A percentile compares a stretch with the other conserved stretches of the same genome.
Evolutionary conservation across 2,113 vertebrate species (phyloP).

Genomic region (Phrynosoma blainvillii): DNA sequence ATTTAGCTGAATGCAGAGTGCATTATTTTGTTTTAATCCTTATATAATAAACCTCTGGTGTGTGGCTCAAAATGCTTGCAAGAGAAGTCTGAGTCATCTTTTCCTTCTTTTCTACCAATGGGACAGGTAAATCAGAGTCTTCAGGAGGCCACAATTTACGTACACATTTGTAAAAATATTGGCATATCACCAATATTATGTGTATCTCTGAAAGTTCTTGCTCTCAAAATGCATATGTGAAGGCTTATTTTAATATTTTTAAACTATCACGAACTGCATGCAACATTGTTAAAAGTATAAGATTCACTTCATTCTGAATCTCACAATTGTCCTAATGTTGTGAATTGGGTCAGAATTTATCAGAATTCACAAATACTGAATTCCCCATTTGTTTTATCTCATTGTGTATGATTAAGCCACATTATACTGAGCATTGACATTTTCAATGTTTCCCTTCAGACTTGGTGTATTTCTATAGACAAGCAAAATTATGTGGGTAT

Average conservation of each 20-base stretch:
- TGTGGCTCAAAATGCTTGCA: background rate
- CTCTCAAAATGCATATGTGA: background rate
- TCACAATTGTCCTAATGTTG: too few species aligned
- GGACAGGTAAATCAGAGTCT: background rate
- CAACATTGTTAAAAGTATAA: too few species aligned
- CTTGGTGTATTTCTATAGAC: too few species aligned
- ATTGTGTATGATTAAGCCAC: too few species aligned
- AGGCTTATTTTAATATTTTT: too few species aligned
- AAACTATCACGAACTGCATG: too few species aligned
- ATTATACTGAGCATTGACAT: background rate
- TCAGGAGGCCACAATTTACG: background rate
- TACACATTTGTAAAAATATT: background rate
- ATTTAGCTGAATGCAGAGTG: background rate
- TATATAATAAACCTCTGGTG: background rate
- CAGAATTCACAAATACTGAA: too few species aligned
- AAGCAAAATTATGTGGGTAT: background rate
- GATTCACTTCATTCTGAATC: too few species aligned
- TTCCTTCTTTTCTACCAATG: background rate
- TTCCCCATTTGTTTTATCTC: too few species aligned
- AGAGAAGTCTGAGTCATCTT: background rate
- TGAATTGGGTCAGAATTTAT: too few species aligned
- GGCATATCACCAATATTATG: background rate
- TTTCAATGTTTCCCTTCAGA: background rate
- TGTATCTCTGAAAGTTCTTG: background rate
- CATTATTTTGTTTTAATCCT: constrained; percentile 5